phyloP scores from a whole-genome alignment of 1,140 invertebrate species.

The Choristoneura fumiferana region DNA sequence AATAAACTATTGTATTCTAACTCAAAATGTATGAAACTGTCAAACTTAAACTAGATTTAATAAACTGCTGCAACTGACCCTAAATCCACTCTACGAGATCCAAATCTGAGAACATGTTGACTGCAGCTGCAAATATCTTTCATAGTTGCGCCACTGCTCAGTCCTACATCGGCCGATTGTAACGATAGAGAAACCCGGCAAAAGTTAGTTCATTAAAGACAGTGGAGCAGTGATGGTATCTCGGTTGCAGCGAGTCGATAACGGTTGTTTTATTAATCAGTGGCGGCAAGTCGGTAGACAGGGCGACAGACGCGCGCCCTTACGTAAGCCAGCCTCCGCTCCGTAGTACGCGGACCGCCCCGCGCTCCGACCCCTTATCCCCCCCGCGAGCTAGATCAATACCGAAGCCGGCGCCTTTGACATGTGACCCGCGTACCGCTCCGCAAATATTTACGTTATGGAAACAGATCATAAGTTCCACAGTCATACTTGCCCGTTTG shows the following conservation, averaged over 20 bases:
- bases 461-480: constrained; percentile 71
- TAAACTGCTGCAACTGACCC: too few relatives aligned
- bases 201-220: constrained; percentile 52
- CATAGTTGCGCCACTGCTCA: constrained; percentile 2
- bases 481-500: constrained; percentile 63
- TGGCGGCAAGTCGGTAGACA: constrained; percentile 55
- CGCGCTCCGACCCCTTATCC: constrained; percentile 29
- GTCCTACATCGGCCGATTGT: constrained; percentile 20
- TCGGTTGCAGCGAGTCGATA: constrained; percentile 53
- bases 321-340: constrained; percentile 73
- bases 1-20: too few relatives aligned
- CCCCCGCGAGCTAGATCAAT: constrained; percentile 71
- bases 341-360: constrained; percentile 61
- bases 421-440: constrained; percentile 70
- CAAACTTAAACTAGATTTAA: too few relatives aligned
- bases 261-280: constrained; percentile 71
- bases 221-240: constrained; percentile 43
- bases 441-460: constrained; percentile 76
- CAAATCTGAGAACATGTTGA: neutral
- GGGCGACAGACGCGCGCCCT: constrained; percentile 67
- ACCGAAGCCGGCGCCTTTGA: constrained; percentile 73
- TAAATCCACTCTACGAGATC: neutral
- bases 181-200: constrained; percentile 17
- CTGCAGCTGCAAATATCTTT: neutral
- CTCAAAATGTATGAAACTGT: too few relatives aligned